These are phyloP conservation scores for Drosophila malerkotliana DNA, from an alignment of 1,140 invertebrate genomes.

Conservation along the genomic window DNA sequence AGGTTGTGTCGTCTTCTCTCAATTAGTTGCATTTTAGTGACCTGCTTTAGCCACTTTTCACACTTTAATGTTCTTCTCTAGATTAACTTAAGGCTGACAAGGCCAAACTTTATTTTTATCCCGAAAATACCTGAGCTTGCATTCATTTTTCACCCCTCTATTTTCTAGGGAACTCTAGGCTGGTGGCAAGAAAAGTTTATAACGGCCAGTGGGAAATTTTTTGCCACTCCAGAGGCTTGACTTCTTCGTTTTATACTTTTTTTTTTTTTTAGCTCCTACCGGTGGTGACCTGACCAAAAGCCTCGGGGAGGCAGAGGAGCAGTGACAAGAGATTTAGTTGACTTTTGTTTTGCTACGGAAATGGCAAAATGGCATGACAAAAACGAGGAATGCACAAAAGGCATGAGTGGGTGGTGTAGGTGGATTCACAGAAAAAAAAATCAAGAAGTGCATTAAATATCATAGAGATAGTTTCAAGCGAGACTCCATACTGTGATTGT, in stretches of 20 bases:
- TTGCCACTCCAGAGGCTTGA: conserved; percentile 29
- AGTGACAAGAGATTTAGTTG: conserved; percentile 66
- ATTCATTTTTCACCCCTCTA: conserved; percentile 7
- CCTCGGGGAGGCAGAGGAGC: conserved; percentile 41
- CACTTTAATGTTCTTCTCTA: not conserved
- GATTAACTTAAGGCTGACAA: conserved; percentile 43
- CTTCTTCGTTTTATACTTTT: conserved; percentile 7
- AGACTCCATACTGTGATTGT: too few relatives aligned
- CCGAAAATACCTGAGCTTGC: conserved; percentile 24
- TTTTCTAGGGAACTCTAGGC: conserved; percentile 13
- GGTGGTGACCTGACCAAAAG: conserved; percentile 46
- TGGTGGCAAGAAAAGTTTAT: conserved; percentile 35
- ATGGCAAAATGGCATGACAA: conserved; percentile 66
- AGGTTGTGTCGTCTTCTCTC: conserved; percentile 19
- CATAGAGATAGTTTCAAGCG: not conserved
- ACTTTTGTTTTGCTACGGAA: conserved; percentile 63
- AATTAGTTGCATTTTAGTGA: conserved; percentile 34
- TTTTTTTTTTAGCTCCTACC: not conserved
- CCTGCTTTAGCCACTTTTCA: not conserved
- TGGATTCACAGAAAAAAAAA: not conserved
- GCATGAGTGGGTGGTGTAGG: conserved; percentile 20
- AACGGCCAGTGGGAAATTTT: conserved; percentile 14
- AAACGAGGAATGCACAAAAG: conserved; percentile 58
- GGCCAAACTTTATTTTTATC: conserved; percentile 45
- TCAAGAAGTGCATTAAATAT: not conserved